Base-by-base conservation (phyloP, 2,888 invertebrate species). In the Danaus chrysippus region DNA sequence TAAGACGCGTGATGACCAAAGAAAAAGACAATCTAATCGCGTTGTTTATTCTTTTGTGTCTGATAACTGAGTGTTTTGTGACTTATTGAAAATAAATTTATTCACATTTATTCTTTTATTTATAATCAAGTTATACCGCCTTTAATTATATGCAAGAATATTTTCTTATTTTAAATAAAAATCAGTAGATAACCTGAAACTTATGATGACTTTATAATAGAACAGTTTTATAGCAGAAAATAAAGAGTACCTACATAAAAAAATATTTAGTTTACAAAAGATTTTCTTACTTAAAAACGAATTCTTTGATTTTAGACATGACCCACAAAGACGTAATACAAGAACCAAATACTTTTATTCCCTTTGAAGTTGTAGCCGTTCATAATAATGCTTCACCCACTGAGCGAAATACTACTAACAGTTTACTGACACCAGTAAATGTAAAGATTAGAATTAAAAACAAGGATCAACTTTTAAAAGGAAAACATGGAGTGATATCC, bases 31-130 rank as follows among this genome's bases (percentile, higher is more conserved):
- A 71, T 81, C 79, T 19, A 89, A 89, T 74, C 87, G 89, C 76
- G 84, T 83, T 62, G 84, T 88, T 23, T 88, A 85, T 79, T 80
- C 84, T n/a, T 70, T 89, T 69, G 82, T 87, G 23, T 87, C 81
- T 72, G 77, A 84, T 72, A 82, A 72, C 64, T 71, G 64, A 72
- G 59, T 59, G 65, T 43, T 49, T 60, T 58, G 61, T 34, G 23
- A 63, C 42, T 62, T 53, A 56, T 59, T 58, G 17, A 59, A 59
- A 58, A 67, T 54, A 17, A 56, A 17, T 64, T 62, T 59, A 53
- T 56, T 62, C 17, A 17, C 15, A 17, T 46, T 54, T 54, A 55
- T 56, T 57, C 46, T 49, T 61, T 52, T 34, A 61, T 49, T 46
- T 54, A 60, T 62, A 61, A 44, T 42, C 54, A 44, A 34, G 2